These are phyloP conservation scores for Cecropterus lyciades DNA, from an alignment of 1,140 invertebrate species.

Conservation along the genomic window DNA sequence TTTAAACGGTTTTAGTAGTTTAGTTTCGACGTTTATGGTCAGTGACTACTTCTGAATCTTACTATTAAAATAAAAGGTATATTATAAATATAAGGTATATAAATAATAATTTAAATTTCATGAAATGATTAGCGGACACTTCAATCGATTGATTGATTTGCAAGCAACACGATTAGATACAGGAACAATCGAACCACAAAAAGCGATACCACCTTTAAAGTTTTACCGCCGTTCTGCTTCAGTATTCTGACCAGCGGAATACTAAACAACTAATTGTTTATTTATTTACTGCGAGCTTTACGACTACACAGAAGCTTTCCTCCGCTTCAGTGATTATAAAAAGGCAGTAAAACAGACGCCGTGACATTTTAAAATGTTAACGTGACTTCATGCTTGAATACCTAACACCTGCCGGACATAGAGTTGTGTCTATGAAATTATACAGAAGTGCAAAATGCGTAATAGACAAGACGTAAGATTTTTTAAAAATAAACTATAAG, in stretches of 20 bases:
- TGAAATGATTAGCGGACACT: no score
- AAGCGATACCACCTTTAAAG: not conserved
- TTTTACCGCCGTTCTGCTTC: not conserved
- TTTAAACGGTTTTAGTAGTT: no score
- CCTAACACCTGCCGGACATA: slow-evolving; percentile 53
- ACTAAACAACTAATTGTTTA: slow-evolving; percentile 13
- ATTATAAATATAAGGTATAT: no score
- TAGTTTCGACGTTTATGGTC: no score
- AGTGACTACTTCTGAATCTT: no score
- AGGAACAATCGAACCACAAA: no score
- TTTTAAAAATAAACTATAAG: no score
- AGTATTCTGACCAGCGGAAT: not conserved
- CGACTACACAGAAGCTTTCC: slow-evolving; percentile 26
- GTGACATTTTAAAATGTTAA: slow-evolving; percentile 70
- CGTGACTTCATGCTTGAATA: slow-evolving; percentile 51
- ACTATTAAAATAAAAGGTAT: no score
- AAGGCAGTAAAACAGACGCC: slow-evolving; percentile 34
- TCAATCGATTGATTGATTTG: no score
- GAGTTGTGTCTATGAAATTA: not conserved
- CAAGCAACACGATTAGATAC: no score
- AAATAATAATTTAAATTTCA: no score
- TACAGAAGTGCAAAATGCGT: not conserved
- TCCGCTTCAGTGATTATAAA: slow-evolving; percentile 26
- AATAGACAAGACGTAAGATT: no score
- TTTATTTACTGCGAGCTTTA: slow-evolving; percentile 9